A percentile compares a stretch with the other conserved stretches of the same genome.
Conservation (phyloP, 2,888 invertebrate species). For the Beris morrisii region DNA sequence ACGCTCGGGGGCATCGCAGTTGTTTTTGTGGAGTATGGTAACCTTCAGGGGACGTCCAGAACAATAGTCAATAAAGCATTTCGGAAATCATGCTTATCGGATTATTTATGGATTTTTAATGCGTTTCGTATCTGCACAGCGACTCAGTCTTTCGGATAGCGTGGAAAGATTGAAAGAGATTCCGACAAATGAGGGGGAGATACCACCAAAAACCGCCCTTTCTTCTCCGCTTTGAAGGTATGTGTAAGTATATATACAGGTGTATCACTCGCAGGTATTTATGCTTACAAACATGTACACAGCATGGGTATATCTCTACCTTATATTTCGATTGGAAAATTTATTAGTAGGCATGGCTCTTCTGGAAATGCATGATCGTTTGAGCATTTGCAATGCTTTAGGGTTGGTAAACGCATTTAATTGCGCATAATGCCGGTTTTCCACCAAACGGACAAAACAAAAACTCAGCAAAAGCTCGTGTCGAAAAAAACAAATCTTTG, state of each 20-base stretch:
- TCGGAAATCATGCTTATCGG: constrained; percentile 57
- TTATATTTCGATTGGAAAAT: constrained; percentile 30
- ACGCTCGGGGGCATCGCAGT: constrained; percentile 14
- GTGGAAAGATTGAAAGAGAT: constrained; percentile 40
- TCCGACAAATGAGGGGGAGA: constrained; percentile 40
- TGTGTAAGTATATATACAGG: neutral
- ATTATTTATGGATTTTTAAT: constrained; percentile 58
- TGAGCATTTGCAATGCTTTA: constrained; percentile 6
- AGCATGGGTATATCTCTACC: neutral
- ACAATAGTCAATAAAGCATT: constrained; percentile 58
- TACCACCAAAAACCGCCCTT: constrained; percentile 37
- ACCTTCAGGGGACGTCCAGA: constrained; percentile 36
- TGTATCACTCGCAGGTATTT: too few species aligned
- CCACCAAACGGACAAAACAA: too few species aligned
- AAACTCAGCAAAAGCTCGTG: too few species aligned
- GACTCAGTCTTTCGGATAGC: constrained; percentile 26
- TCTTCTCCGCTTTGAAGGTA: constrained; percentile 1
- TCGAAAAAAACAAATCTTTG: too few species aligned
- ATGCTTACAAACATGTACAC: neutral
- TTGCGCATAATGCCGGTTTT: too few species aligned
- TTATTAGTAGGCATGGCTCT: constrained; percentile 37
- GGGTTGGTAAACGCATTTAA: too few species aligned
- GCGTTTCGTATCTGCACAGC: constrained; percentile 53
- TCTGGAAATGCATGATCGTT: constrained; percentile 36
- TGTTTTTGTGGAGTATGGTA: constrained; percentile 16